These are phyloP conservation scores for Cryptocephalus primarius DNA, from an alignment of 2,888 invertebrate genomes.

Conservation along the genomic window DNA sequence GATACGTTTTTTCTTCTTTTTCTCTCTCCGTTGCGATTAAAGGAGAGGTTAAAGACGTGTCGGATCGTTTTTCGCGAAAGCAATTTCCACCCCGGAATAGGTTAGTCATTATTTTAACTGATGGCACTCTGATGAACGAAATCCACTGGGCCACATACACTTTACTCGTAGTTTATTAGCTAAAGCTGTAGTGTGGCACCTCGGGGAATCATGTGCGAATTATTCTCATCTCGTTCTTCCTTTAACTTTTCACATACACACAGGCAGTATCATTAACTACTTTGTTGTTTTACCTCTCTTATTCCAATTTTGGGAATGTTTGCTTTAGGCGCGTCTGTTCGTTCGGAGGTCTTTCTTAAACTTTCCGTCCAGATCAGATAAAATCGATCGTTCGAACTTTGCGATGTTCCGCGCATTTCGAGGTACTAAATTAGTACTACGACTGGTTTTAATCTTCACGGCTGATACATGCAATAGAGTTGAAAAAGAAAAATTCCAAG, in stretches of 20 bases:
- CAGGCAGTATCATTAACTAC: constrained; percentile 29
- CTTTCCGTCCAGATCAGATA: background rate
- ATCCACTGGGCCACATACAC: background rate
- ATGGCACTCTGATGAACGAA: background rate
- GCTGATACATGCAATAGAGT: too few species aligned
- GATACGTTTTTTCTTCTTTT: too few species aligned
- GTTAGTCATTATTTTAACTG: background rate
- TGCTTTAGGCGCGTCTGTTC: constrained; percentile 11
- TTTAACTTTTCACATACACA: constrained; percentile 23
- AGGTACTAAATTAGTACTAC: too few species aligned
- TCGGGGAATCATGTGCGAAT: constrained; percentile 20
- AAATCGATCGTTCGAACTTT: too few species aligned
- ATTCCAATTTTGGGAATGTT: constrained; percentile 14
- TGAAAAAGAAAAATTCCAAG: too few species aligned
- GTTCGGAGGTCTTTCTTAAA: constrained; percentile 6
- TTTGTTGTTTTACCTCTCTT: constrained; percentile 25
- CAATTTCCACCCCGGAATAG: background rate
- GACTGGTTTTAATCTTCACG: too few species aligned
- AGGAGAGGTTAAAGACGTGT: too few species aligned
- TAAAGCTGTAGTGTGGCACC: constrained; percentile 15
- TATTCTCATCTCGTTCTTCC: constrained; percentile 28
- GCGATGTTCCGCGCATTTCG: too few species aligned
- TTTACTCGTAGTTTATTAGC: constrained; percentile 1
- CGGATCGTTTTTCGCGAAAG: too few species aligned
- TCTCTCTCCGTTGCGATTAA: too few species aligned